Evolutionary conservation across 2,888 invertebrate species (phyloP), one percentile per base, ranked within the genome.

Genomic region (Lasioglossum morio): DNA sequence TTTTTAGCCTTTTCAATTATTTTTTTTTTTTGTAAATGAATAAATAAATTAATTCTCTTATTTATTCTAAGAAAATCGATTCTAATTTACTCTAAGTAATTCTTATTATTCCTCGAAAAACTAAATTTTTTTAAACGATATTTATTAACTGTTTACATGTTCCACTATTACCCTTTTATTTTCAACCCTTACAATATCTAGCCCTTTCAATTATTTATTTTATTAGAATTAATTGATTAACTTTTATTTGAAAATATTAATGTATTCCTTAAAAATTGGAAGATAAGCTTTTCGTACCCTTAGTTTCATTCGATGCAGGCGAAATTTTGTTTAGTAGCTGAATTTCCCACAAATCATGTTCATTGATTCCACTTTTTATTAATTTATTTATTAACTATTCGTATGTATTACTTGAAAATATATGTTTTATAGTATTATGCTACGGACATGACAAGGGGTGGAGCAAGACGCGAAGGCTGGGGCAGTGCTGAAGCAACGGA

Each of bases 401-500:
- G 60, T 40, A 4, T 34, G 16, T 40, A 48, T 43, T 34, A 57
- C 19, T 30, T 63, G 19, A 19, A 63, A 60, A 43, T 57, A 43
- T 74, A 57, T 48, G 19, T 57, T 40, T 53, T 92, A 82, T 89
- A 96, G 96, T 96, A 96, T 93, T 96, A 96, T 90, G 95, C 96
- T 4, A 95, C 94, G 92, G 97, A 96, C 91, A 96, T 96, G 74
- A 94, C 95, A 27, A 97, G 97, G 1, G 96, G 97, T 66, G 97
- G 97, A 79, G 96, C 96, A 8, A 96, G 98, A 30, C 97, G 98
- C 77, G 99, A 99, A 95, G 99, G 99, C 0, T 99, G 99, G 97
- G 99, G 99, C 70, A 99, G 99, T 0, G 98, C 98, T 0, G 99
- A 99, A 95, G 99, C 99, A n/a, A 99, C 99, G 0, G 99, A 99